Percentiles rank a stretch among this genome's conserved stretches.
These are phyloP conservation scores for Mastigias papua DNA, from an alignment of 30 jellyfish, hydroid and myxozoan genomes.

Conservation along the genomic window DNA sequence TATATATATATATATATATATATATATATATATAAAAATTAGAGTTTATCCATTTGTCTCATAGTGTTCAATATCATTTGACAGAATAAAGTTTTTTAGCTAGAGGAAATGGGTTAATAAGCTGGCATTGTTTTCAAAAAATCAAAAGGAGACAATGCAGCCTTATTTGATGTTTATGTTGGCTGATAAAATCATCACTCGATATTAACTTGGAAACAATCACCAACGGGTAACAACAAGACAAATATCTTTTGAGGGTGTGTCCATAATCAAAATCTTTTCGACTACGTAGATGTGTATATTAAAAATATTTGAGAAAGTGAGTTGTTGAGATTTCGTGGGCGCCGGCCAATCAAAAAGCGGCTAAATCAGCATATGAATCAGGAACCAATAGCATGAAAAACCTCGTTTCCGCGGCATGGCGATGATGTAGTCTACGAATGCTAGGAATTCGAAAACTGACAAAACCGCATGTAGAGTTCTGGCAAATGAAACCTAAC, in stretches of 20 bases:
- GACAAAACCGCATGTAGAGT: background rate
- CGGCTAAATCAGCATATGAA: background rate
- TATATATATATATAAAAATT: too few species aligned
- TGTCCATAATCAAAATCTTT: background rate
- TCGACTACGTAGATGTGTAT: background rate
- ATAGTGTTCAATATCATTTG: too few species aligned
- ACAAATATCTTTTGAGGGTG: background rate
- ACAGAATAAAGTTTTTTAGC: too few species aligned
- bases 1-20: too few species aligned
- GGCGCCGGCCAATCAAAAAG: conserved; percentile 11
- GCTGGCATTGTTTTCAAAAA: too few species aligned
- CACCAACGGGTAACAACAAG: too few species aligned
- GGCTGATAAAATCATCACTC: too few species aligned
- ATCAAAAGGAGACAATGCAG: too few species aligned
- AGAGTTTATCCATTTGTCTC: too few species aligned
- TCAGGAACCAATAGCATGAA: conserved; percentile 1
- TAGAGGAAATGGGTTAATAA: too few species aligned
- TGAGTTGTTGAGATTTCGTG: background rate
- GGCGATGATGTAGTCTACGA: background rate
- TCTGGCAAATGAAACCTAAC: background rate
- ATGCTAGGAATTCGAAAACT: background rate
- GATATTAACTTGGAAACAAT: too few species aligned
- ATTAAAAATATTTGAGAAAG: background rate
- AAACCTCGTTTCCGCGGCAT: conserved; percentile 19
- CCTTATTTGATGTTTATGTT: too few species aligned